These are phyloP conservation scores for Molorchus minor DNA, from an alignment of 2,888 invertebrate species.

Conservation along the genomic window DNA sequence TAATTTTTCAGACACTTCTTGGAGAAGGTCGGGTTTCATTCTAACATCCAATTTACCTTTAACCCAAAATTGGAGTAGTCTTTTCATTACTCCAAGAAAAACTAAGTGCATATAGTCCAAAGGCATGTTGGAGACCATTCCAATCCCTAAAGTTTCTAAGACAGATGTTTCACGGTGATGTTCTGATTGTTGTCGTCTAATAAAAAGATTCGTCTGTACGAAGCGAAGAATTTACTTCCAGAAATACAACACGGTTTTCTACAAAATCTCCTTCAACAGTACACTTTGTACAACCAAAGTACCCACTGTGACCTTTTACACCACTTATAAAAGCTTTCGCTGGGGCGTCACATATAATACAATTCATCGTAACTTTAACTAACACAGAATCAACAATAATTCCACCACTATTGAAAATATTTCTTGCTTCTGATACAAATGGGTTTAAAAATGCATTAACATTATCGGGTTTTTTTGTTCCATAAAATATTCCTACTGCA, in stretches of 20 bases:
- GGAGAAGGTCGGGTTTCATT: neutral
- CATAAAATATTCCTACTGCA: constrained; percentile 5
- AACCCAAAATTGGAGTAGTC: constrained; percentile 36
- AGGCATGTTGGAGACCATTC: constrained; percentile 43
- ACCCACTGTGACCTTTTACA: constrained; percentile 43
- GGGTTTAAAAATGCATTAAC: constrained; percentile 7
- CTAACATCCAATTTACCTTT: constrained; percentile 25
- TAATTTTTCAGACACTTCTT: constrained; percentile 5
- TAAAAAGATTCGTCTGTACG: constrained; percentile 42
- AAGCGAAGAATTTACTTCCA: constrained; percentile 31
- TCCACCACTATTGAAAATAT: constrained; percentile 1
- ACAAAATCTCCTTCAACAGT: constrained; percentile 39
- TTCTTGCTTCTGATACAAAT: constrained; percentile 8
- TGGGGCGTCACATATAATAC: constrained; percentile 47
- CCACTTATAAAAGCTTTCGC: constrained; percentile 45
- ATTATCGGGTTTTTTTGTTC: constrained; percentile 3
- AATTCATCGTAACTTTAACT: constrained; percentile 21
- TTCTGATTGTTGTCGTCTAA: constrained; percentile 36
- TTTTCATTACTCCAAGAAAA: constrained; percentile 44
- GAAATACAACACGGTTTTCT: constrained; percentile 40
- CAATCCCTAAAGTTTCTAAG: constrained; percentile 38
- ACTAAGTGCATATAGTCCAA: constrained; percentile 46
- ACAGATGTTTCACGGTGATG: constrained; percentile 39
- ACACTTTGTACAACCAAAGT: constrained; percentile 46
- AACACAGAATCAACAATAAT: neutral